These are phyloP conservation scores for Physocephala rufipes DNA, from an alignment of 2,888 invertebrate species.

Conservation along the genomic window DNA sequence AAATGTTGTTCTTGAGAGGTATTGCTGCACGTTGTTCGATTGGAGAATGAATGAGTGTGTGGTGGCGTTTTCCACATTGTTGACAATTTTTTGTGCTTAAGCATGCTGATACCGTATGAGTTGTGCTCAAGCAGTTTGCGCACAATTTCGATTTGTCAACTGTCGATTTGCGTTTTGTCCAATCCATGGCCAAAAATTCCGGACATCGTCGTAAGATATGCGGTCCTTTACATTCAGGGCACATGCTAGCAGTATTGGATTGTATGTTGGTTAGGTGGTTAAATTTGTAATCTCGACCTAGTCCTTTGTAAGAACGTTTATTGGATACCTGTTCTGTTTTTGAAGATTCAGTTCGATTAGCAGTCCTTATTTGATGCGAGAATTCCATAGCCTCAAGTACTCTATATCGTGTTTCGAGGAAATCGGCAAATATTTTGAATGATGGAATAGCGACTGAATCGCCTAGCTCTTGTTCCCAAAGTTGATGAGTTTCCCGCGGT, in stretches of 20 bases:
- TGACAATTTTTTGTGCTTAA: slow-evolving; percentile 8
- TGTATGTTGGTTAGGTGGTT: background rate
- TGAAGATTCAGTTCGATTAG: background rate
- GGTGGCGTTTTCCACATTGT: slow-evolving; percentile 16
- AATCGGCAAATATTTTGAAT: slow-evolving; percentile 16
- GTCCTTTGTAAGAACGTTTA: background rate
- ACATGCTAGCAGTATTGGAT: background rate
- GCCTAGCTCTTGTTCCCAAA: slow-evolving; percentile 36
- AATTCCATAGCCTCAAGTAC: slow-evolving; percentile 30
- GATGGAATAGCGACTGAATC: slow-evolving; percentile 21
- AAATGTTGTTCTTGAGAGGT: background rate
- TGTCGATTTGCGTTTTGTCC: background rate
- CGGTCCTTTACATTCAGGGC: slow-evolving; percentile 21
- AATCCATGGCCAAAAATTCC: slow-evolving; percentile 2
- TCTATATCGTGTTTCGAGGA: slow-evolving; percentile 17
- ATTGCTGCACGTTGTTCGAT: too few species aligned
- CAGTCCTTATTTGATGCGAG: background rate
- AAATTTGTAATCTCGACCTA: background rate
- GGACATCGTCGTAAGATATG: slow-evolving; percentile 33
- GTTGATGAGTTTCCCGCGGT: slow-evolving; percentile 28
- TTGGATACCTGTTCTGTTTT: background rate
- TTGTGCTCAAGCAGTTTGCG: slow-evolving; percentile 1
- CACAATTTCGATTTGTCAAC: slow-evolving; percentile 1
- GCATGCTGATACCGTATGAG: background rate
- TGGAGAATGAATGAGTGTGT: slow-evolving; percentile 4